These are phyloP conservation scores for Conus canariensis DNA, from an alignment of 2,888 invertebrate genomes.

Conservation along the genomic window DNA sequence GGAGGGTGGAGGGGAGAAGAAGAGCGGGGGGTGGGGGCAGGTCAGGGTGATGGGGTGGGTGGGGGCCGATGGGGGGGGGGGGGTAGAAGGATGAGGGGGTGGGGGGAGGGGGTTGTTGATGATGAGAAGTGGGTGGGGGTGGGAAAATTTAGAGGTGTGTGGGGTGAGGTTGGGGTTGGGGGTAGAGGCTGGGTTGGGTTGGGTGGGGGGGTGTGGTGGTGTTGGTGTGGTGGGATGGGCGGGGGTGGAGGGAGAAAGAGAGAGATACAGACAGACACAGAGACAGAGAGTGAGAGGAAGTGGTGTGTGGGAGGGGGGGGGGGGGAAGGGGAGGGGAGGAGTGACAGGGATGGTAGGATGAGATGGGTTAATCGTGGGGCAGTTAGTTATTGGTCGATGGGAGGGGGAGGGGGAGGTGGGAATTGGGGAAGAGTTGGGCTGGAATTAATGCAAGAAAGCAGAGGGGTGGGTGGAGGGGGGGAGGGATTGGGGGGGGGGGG, in stretches of 20 bases:
- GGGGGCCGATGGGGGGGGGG: background rate
- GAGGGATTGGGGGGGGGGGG: no score
- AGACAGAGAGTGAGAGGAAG: no score
- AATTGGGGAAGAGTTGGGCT: background rate
- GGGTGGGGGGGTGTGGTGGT: background rate
- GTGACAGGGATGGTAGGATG: background rate
- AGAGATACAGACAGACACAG: no score
- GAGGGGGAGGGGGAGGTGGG: background rate
- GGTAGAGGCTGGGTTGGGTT: accelerated
- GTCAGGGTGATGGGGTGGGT: background rate
- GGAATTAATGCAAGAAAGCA: no score
- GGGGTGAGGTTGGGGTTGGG: background rate
- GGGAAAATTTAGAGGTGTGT: no score
- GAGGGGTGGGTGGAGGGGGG: no score
- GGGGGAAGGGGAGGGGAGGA: background rate
- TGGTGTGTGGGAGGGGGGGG: background rate
- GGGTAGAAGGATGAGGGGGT: background rate
- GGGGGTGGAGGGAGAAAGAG: background rate
- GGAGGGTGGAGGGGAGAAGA: constrained; percentile 46
- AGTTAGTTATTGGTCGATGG: background rate
- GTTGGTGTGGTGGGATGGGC: background rate
- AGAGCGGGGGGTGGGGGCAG: background rate
- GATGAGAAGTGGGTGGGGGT: no score
- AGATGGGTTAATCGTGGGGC: background rate
- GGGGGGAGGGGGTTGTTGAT: background rate